These are phyloP conservation scores for Apantesis nais DNA, from an alignment of 2,888 invertebrate species.

Conservation along the genomic window DNA sequence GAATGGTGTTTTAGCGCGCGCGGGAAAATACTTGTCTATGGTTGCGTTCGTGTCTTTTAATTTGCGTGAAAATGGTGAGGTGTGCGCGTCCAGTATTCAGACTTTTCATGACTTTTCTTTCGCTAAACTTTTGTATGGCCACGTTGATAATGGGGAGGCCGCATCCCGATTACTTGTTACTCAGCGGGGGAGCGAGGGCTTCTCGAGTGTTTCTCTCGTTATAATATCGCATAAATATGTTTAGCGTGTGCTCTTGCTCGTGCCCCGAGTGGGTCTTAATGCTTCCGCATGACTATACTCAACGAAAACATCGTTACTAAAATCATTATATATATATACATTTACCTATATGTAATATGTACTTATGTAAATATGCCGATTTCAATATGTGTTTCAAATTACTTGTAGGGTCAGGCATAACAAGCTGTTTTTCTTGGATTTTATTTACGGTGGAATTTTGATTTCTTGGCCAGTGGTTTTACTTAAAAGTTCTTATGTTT, in stretches of 20 bases:
- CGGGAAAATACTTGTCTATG: slow-evolving; percentile 75
- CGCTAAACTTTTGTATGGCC: slow-evolving; percentile 65
- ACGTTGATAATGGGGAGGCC: slow-evolving; percentile 56
- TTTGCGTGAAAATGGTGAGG: slow-evolving; percentile 83
- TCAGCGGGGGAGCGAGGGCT: slow-evolving; percentile 55
- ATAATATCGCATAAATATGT: slow-evolving; percentile 81
- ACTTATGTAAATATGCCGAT: background rate
- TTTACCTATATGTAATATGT: background rate
- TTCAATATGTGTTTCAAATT: background rate
- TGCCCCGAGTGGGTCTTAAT: slow-evolving; percentile 65
- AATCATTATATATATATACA: slow-evolving; percentile 28
- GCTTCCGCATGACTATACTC: slow-evolving; percentile 73
- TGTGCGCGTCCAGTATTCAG: slow-evolving; percentile 72
- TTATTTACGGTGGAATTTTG: background rate
- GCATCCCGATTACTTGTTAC: slow-evolving; percentile 73
- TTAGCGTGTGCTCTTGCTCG: slow-evolving; percentile 67
- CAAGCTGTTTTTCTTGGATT: background rate
- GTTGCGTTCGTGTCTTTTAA: slow-evolving; percentile 81
- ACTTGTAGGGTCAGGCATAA: background rate
- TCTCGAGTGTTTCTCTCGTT: slow-evolving; percentile 72
- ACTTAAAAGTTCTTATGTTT: background rate
- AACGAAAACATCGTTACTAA: slow-evolving; percentile 67
- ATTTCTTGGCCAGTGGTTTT: background rate
- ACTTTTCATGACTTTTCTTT: slow-evolving; percentile 65
- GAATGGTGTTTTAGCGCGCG: slow-evolving; percentile 80